Evolutionary conservation across 2,113 vertebrate genomes (phyloP), one percentile per base, ranked within the genome.

Genomic region (Lathamus discolor): DNA sequence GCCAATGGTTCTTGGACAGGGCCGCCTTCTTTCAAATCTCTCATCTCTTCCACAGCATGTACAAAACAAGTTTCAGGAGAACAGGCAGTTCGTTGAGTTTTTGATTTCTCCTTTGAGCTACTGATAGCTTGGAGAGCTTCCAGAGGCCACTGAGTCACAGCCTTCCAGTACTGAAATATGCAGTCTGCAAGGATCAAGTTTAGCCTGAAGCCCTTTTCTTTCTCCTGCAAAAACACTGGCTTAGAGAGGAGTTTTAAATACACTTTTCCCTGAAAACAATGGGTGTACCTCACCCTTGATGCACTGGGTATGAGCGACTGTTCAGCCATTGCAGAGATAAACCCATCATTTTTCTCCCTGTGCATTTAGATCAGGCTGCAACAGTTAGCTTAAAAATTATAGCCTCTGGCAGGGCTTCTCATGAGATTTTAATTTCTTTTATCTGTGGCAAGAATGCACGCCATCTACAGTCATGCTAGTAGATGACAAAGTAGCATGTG

Each of bases 131-230:
- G 86, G 93, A 93, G 76, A 83, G 55, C 31, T 79, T 95, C 83
- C 94, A 95, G 88, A 93, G 80, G 84, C 90, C 69, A 93, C 81
- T 81, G 83, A 92, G 83, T 94, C 86, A 93, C 66, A 90, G 86
- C 31, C 87, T 91, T 82, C 90, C 83, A 92, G 90, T 82, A 66
- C 37, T 82, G 70, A 91, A 96, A 92, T 66, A 88, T 66, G 79
- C 66, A 78, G 84, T 63, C 83, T 85, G 55, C 1, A 5, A 84
- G 87, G 90, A 94, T 82, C 70, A 69, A 92, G 79, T 94, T 92
- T 64, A 92, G 74, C 75, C 92, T 94, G 59, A 39, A 88, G 86
- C 24, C 29, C 19, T 94, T 91, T 84, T 52, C 43, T 64, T 91
- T 83, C 61, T 74, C 55, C 90, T 69, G 57, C 61, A 74, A 81